Conservation (phyloP, 2,797 vertebrate species). For the Sebastes oblongus region DNA sequence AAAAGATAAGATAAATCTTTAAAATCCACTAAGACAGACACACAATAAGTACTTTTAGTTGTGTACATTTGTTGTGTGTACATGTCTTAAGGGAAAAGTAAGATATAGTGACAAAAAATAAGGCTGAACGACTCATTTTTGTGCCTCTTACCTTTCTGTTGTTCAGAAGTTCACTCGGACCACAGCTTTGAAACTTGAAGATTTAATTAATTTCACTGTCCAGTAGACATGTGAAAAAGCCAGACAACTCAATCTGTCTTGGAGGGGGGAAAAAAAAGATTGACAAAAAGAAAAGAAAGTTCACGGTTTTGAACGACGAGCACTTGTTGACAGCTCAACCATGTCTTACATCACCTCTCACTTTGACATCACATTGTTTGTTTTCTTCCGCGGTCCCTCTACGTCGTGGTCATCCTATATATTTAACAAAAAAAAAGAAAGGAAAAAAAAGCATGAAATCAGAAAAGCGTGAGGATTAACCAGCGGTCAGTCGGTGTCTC, state of each 20-base stretch:
- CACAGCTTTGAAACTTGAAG: slow-evolving; percentile 23
- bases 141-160: slow-evolving; percentile 60
- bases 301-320: slow-evolving; percentile 15
- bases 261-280: background rate
- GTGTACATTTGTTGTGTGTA: too few species aligned
- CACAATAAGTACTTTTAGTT: too few species aligned
- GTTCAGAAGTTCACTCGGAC: slow-evolving; percentile 23
- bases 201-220: slow-evolving; percentile 8
- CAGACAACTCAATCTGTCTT: background rate
- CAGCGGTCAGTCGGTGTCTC: slow-evolving; percentile 42
- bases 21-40: background rate
- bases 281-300: background rate
- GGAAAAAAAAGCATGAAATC: background rate
- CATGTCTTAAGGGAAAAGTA: background rate
- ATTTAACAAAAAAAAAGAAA: background rate
- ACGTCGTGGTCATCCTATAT: slow-evolving; percentile 18
- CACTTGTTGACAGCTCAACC: slow-evolving; percentile 44
- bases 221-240: slow-evolving; percentile 28
- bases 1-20: background rate
- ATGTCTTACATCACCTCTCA: slow-evolving; percentile 7
- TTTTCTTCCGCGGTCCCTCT: background rate
- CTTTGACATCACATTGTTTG: slow-evolving; percentile 41
- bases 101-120: background rate
- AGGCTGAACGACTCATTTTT: background rate
- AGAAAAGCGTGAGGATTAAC: slow-evolving; percentile 6